Evolutionary conservation across 1,140 invertebrate genomes (phyloP).

Genomic region (Drosophila trapezifrons): DNA sequence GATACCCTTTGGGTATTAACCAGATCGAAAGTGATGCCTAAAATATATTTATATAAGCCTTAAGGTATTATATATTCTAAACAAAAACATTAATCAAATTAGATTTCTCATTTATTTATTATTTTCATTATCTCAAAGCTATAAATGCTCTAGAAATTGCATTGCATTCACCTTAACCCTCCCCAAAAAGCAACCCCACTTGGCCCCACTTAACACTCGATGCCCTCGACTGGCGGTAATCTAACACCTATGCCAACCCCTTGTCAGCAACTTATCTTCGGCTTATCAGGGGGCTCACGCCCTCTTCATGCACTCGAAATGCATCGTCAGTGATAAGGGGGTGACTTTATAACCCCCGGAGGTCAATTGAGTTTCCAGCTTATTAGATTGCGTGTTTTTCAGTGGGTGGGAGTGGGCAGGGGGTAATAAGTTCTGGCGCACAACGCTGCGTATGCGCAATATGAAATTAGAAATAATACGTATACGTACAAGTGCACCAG

Average conservation of each 20-base stretch:
- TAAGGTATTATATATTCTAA: background rate
- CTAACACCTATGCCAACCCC: background rate
- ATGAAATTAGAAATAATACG: background rate
- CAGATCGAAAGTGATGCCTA: conserved; percentile 13
- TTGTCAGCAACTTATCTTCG: conserved; percentile 8
- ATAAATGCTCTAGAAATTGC: background rate
- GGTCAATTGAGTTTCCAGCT: conserved; percentile 6
- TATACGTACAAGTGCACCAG: background rate
- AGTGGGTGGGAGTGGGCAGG: background rate
- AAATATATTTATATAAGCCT: background rate
- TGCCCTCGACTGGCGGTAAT: conserved; percentile 9
- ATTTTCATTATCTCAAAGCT: no score
- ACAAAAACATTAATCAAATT: no score
- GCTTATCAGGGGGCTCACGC: conserved; percentile 22
- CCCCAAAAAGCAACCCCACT: conserved; percentile 4
- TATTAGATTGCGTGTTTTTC: conserved; percentile 10
- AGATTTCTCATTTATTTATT: no score
- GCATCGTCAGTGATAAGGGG: conserved; percentile 20
- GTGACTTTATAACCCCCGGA: background rate
- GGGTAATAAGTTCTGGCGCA: background rate
- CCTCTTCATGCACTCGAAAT: conserved; percentile 3
- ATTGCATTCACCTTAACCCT: conserved; percentile 15
- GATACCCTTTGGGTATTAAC: conserved; percentile 38
- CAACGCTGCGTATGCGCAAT: conserved; percentile 37
- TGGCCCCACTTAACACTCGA: conserved; percentile 30